Evolutionary conservation across 1,140 invertebrate genomes (phyloP).

Genomic region (Pectinophora gossypiella): DNA sequence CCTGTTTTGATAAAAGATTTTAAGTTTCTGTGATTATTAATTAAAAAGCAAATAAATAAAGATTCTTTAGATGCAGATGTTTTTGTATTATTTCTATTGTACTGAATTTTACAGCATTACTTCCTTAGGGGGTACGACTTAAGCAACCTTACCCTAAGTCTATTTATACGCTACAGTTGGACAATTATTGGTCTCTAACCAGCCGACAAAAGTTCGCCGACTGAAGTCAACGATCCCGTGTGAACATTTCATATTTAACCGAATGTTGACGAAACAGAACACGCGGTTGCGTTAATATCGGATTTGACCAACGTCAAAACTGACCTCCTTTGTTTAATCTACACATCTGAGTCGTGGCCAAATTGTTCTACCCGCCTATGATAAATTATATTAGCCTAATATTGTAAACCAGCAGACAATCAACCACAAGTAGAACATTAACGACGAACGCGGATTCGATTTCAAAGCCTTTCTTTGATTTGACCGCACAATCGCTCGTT

Average conservation of each 20-base stretch:
- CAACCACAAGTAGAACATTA: not conserved
- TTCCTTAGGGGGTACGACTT: no score
- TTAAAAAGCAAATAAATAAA: no score
- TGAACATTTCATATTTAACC: conserved; percentile 12
- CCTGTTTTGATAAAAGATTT: no score
- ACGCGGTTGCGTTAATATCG: not conserved
- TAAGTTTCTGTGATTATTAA: no score
- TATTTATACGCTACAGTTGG: conserved; percentile 19
- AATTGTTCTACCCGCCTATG: not conserved
- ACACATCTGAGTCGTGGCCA: not conserved
- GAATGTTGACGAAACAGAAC: not conserved
- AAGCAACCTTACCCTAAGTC: no score
- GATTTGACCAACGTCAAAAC: not conserved
- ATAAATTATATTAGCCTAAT: not conserved
- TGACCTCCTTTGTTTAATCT: not conserved
- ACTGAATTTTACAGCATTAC: no score
- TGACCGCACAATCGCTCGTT: no score
- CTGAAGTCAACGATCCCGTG: conserved; percentile 16
- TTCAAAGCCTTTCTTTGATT: not conserved
- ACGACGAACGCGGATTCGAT: not conserved
- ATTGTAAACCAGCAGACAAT: not conserved
- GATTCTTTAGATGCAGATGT: no score
- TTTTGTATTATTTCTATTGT: no score
- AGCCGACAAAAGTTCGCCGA: conserved; percentile 12
- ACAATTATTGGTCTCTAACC: conserved; percentile 13